Percentiles rank a stretch among this genome's conserved stretches.
Evolutionary conservation across 2,797 vertebrate genomes (phyloP).

Genomic region (Melanotaenia nigrans): DNA sequence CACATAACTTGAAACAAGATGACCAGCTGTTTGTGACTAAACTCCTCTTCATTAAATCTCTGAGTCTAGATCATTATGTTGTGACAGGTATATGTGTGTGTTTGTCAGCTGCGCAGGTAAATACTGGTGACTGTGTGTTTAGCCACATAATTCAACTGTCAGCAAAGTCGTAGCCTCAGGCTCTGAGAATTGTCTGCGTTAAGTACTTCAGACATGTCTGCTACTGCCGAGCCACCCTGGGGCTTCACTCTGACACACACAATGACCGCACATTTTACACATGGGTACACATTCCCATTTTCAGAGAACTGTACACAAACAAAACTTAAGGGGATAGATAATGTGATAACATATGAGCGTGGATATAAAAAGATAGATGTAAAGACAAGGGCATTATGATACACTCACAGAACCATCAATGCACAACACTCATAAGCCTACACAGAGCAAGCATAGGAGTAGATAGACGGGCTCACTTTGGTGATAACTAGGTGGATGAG

Average conservation of each 20-base stretch:
- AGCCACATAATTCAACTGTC: conserved; percentile 58
- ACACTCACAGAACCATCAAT: conserved; percentile 27
- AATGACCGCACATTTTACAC: conserved; percentile 7
- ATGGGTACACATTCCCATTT: conserved; percentile 3
- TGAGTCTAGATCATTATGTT: conserved; percentile 1
- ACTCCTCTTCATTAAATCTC: background rate
- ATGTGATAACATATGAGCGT: conserved; percentile 4
- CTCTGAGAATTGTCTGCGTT: conserved; percentile 48
- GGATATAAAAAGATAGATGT: conserved; percentile 1
- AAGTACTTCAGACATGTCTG: conserved; percentile 66
- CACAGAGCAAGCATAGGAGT: conserved; percentile 36
- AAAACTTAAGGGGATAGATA: conserved; percentile 1
- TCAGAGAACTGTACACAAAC: background rate
- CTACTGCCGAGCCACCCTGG: conserved; percentile 37
- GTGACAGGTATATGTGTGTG: conserved; percentile 28
- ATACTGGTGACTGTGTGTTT: conserved; percentile 48
- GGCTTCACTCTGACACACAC: conserved; percentile 34
- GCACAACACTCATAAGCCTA: conserved; percentile 26
- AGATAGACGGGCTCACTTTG: conserved; percentile 37
- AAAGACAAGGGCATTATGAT: conserved; percentile 19
- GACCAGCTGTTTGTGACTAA: conserved; percentile 6
- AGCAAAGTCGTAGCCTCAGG: conserved; percentile 42
- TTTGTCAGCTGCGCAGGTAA: conserved; percentile 43
- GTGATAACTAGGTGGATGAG: conserved; percentile 57
- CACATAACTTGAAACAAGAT: too few species aligned